Conservation (phyloP, 1,140 invertebrate genomes). For the Akabosia matsudoensis region DNA sequence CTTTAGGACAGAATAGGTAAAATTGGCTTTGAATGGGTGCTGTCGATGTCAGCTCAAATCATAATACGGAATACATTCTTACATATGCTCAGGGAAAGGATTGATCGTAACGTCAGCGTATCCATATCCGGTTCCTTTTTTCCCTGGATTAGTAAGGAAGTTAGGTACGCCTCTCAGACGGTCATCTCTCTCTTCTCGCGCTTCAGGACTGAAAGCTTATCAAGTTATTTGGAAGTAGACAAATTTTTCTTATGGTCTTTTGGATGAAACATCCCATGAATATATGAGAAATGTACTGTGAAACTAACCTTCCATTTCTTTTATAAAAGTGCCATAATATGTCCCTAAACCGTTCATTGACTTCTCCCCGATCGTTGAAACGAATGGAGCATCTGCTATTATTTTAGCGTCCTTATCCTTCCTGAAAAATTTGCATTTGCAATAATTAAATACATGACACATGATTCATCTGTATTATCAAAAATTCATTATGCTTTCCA, state of each 20-base stretch:
- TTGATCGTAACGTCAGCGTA: slow-evolving; percentile 38
- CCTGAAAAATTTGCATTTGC: too few relatives aligned
- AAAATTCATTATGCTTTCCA: background rate
- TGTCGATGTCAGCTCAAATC: too few relatives aligned
- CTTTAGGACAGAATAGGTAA: slow-evolving; percentile 10
- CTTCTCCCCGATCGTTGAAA: slow-evolving; percentile 25
- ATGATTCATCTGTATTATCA: background rate
- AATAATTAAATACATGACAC: too few relatives aligned
- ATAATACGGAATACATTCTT: background rate
- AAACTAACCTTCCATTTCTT: slow-evolving; percentile 25
- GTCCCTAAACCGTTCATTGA: slow-evolving; percentile 45
- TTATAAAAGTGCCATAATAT: slow-evolving; percentile 44
- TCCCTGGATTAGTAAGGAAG: slow-evolving; percentile 40
- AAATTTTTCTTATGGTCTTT: background rate
- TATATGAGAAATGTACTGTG: background rate
- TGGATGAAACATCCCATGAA: too few relatives aligned
- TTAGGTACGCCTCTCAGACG: slow-evolving; percentile 28
- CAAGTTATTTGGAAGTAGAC: background rate
- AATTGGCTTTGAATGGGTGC: too few relatives aligned
- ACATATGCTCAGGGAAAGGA: slow-evolving; percentile 41
- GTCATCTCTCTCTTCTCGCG: slow-evolving; percentile 8
- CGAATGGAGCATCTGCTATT: slow-evolving; percentile 29
- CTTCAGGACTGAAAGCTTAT: slow-evolving; percentile 29
- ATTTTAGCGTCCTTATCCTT: slow-evolving; percentile 18
- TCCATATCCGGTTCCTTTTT: slow-evolving; percentile 45